Evolutionary conservation across 2,113 vertebrate genomes (phyloP).

Genomic region (Ranitomeya imitator): DNA sequence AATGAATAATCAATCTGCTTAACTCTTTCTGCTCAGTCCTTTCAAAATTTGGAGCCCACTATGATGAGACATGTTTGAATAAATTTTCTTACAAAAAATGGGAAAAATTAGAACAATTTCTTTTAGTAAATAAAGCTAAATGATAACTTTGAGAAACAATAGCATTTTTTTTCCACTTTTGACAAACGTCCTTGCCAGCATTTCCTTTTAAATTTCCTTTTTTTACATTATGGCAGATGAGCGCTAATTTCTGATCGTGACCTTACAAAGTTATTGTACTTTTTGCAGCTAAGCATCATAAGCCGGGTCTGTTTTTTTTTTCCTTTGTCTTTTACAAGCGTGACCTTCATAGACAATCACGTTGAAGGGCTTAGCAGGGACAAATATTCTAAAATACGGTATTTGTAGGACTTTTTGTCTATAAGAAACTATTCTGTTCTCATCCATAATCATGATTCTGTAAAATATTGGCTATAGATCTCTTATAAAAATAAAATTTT

Average conservation of each 20-base stretch:
- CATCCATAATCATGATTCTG: background rate
- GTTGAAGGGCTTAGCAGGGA: background rate
- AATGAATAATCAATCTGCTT: too few species aligned
- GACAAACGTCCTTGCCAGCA: background rate
- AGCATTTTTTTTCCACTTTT: background rate
- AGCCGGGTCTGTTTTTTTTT: background rate
- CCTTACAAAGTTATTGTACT: background rate
- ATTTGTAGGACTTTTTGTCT: background rate
- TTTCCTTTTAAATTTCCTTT: background rate
- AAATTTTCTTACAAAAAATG: background rate
- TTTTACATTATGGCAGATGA: background rate
- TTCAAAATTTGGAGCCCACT: too few species aligned
- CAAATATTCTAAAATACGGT: slow-evolving; percentile 5
- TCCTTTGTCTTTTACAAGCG: background rate
- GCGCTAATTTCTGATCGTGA: background rate
- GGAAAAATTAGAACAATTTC: background rate
- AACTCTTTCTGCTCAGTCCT: too few species aligned
- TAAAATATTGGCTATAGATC: background rate
- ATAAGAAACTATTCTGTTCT: background rate
- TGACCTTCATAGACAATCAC: background rate
- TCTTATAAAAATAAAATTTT: background rate
- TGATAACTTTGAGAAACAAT: background rate
- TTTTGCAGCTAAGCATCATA: background rate
- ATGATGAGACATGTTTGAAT: background rate
- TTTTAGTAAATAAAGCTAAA: background rate